A percentile compares a stretch with the other conserved stretches of the same genome.
These are phyloP conservation scores for Ceratina japonica DNA, from an alignment of 1,140 invertebrate species.

Conservation along the genomic window DNA sequence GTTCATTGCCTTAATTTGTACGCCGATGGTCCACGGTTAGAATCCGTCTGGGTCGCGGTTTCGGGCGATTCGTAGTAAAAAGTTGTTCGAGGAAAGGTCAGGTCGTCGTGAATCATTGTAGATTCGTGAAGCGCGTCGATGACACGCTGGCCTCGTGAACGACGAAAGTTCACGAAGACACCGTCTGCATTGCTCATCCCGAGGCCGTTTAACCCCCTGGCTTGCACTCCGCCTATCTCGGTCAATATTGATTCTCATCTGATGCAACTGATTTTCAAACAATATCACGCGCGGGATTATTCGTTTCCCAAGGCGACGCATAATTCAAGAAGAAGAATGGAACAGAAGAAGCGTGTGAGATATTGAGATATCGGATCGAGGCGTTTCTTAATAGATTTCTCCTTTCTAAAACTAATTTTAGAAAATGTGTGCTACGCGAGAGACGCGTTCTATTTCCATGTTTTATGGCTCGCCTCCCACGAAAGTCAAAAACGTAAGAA, in stretches of 20 bases:
- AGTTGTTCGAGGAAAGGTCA: constrained; percentile 54
- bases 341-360: background rate
- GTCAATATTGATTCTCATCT: constrained; percentile 3
- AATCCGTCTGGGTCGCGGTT: background rate
- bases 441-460: background rate
- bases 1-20: background rate
- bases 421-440: background rate
- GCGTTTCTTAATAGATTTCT: background rate
- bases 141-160: constrained; percentile 19
- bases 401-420: background rate
- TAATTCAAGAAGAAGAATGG: background rate
- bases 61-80: constrained; percentile 16
- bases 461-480: background rate
- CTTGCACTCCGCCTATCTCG: background rate
- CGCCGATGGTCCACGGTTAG: background rate
- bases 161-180: constrained; percentile 45
- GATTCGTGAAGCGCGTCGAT: constrained; percentile 32
- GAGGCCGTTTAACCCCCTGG: constrained; percentile 24
- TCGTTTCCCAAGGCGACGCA: background rate
- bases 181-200: constrained; percentile 49
- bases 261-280: background rate
- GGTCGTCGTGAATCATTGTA: constrained; percentile 43
- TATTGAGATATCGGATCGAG: too few relatives aligned
- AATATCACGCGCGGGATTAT: background rate
- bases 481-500: too few relatives aligned